A percentile compares a stretch with the other conserved stretches of the same genome.
Evolutionary conservation across 2,113 vertebrate genomes (phyloP).

Genomic region (Delphinus delphis): DNA sequence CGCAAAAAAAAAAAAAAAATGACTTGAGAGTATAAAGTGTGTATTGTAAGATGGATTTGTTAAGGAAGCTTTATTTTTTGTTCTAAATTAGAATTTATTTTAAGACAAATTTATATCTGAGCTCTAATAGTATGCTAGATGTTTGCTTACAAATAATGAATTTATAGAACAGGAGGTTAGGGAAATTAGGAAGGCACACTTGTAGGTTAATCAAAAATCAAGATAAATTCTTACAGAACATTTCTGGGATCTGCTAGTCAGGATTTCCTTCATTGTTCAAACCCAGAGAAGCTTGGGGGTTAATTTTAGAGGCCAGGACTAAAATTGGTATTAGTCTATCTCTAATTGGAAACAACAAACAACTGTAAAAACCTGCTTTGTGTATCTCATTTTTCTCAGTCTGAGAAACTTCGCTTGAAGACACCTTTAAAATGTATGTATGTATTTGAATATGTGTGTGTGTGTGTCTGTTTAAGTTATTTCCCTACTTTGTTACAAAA

Average conservation of each 20-base stretch:
- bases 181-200: not conserved
- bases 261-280: not conserved
- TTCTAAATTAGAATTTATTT: not conserved
- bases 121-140: not conserved
- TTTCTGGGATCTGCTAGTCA: not conserved
- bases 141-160: constrained; percentile 21
- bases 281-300: not conserved
- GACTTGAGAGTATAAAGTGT: not conserved
- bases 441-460: not conserved
- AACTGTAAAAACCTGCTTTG: not conserved
- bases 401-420: not conserved
- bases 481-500: not conserved
- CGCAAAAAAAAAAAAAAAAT: too few relatives aligned
- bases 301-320: not conserved
- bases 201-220: not conserved
- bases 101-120: not conserved
- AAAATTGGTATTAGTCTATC: not conserved
- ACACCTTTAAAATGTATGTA: not conserved
- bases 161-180: not conserved
- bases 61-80: not conserved
- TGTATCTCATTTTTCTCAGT: not conserved
- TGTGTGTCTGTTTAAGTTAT: not conserved
- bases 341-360: not conserved
- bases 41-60: not conserved
- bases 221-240: not conserved